Evolutionary conservation across 2,797 vertebrate species (phyloP).

Genomic region (Zalophus californianus): DNA sequence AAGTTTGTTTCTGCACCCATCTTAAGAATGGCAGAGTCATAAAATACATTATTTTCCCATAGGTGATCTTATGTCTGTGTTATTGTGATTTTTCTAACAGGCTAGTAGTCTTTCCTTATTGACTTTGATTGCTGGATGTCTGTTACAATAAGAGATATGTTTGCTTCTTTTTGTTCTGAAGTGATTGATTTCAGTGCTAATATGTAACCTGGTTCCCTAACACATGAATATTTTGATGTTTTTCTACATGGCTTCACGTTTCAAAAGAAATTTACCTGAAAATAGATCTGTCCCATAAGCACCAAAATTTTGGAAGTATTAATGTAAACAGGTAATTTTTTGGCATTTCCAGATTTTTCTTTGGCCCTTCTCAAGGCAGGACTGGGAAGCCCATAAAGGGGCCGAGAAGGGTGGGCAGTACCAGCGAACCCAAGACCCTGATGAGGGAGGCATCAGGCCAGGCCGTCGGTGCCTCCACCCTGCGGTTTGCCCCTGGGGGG

Average conservation of each 20-base stretch:
- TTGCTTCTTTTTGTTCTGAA: neutral
- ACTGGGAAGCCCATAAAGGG: neutral
- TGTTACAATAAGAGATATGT: neutral
- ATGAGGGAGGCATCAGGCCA: neutral
- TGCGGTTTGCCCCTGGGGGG: neutral
- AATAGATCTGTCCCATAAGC: neutral
- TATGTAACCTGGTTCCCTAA: neutral
- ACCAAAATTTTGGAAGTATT: neutral
- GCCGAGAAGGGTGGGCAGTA: neutral
- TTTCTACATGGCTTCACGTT: neutral
- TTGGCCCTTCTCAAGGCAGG: neutral
- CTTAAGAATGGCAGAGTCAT: neutral
- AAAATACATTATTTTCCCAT: neutral
- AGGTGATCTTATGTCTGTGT: neutral
- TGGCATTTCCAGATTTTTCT: neutral
- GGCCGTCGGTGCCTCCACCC: no score
- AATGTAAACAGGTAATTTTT: neutral
- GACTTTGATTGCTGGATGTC: neutral
- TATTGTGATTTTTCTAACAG: neutral
- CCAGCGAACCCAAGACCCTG: neutral
- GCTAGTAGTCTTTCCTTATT: neutral
- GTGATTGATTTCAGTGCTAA: neutral
- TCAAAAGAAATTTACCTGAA: neutral
- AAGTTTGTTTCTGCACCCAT: neutral
- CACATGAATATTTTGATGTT: neutral